These are phyloP conservation scores for Oscheius sp. DNA, from an alignment of 2,888 invertebrate species.

Conservation along the genomic window DNA sequence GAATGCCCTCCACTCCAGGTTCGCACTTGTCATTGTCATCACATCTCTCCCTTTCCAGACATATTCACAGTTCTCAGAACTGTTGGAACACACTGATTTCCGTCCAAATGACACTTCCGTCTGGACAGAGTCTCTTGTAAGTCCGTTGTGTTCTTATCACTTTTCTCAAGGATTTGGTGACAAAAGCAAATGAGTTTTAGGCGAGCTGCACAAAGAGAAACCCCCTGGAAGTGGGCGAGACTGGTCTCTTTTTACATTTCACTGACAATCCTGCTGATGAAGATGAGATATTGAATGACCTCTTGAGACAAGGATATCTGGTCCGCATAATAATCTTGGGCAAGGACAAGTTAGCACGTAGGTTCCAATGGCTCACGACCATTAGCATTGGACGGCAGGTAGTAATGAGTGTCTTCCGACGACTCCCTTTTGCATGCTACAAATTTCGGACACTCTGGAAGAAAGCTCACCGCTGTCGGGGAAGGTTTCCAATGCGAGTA, in stretches of 20 bases:
- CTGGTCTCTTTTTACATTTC: constrained; percentile 16
- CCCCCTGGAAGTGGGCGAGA: background rate
- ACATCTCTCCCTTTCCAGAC: too few species aligned
- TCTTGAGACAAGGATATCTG: constrained; percentile 8
- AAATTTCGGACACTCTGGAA: too few species aligned
- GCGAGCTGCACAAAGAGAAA: background rate
- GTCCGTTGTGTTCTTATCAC: constrained; percentile 20
- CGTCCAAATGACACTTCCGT: too few species aligned
- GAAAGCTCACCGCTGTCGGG: too few species aligned
- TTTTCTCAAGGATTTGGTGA: constrained; percentile 14
- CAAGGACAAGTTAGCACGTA: background rate
- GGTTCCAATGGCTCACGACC: background rate
- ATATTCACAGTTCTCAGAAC: too few species aligned
- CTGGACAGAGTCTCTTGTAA: constrained; percentile 1
- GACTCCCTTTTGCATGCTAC: too few species aligned
- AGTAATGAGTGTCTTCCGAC: too few species aligned
- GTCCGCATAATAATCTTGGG: constrained; percentile 1
- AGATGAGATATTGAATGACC: background rate
- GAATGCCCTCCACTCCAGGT: background rate
- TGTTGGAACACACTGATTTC: too few species aligned
- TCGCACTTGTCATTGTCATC: background rate
- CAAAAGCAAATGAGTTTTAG: constrained; percentile 23
- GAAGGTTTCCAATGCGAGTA: too few species aligned
- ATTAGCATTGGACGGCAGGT: too few species aligned
- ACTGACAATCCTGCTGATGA: constrained; percentile 4